Evolutionary conservation across 2,113 vertebrate genomes (phyloP).

Genomic region (Hippocampus barbouri): DNA sequence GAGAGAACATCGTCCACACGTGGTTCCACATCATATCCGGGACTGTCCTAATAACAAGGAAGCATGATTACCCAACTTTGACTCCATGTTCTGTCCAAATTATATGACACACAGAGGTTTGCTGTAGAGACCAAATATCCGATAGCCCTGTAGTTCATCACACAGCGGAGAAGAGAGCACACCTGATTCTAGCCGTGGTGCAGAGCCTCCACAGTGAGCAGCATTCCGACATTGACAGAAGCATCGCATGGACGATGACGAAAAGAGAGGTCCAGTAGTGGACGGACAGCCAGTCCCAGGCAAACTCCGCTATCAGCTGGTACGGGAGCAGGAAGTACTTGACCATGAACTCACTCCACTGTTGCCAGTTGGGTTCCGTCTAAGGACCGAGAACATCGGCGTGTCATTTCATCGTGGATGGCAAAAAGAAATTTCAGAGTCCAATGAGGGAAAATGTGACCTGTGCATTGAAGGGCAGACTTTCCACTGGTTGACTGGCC

Average conservation of each 20-base stretch:
- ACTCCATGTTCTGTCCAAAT: not conserved
- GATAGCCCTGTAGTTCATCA: no score
- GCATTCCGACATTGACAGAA: constrained; percentile 85
- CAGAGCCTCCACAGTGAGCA: constrained; percentile 84
- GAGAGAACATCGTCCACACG: constrained; percentile 85
- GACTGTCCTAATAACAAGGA: constrained; percentile 71
- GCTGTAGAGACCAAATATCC: no score
- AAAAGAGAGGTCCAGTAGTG: constrained; percentile 95
- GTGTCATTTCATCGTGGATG: not conserved
- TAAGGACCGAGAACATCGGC: constrained; percentile 31
- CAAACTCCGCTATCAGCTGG: constrained; percentile 91
- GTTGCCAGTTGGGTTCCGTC: constrained; percentile 79
- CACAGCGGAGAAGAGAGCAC: not conserved
- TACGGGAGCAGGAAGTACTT: constrained; percentile 88
- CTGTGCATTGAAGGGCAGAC: constrained; percentile 68
- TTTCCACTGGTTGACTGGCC: constrained; percentile 60
- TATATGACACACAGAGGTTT: not conserved
- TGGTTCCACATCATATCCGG: constrained; percentile 85
- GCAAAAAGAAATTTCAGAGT: not conserved
- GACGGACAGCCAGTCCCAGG: constrained; percentile 89
- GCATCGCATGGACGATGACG: constrained; percentile 86
- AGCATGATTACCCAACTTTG: not conserved
- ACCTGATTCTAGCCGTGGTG: constrained; percentile 82
- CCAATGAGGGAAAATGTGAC: constrained; percentile 53
- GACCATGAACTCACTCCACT: constrained; percentile 87